phyloP scores from a whole-genome alignment of 1,140 invertebrate species.

The Drosophila jambulina region DNA sequence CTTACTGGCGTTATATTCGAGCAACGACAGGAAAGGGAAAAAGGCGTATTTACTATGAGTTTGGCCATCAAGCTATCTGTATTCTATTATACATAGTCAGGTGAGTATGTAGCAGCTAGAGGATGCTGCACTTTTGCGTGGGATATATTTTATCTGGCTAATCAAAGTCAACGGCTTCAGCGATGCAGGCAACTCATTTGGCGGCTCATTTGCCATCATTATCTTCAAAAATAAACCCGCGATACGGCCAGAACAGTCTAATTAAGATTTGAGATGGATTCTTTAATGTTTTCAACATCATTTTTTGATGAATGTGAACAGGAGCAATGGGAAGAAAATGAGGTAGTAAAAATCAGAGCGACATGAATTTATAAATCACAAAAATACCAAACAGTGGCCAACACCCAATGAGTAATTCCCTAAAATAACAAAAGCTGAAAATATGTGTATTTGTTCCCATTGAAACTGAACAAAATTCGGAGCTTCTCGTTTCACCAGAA shows the following conservation, averaged over 20 bases:
- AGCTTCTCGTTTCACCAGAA: conserved; percentile 1
- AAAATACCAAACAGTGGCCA: not conserved
- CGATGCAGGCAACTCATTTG: conserved; percentile 53
- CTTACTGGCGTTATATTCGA: conserved; percentile 83
- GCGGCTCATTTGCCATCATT: conserved; percentile 44
- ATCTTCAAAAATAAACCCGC: conserved; percentile 11
- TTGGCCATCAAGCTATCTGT: conserved; percentile 24
- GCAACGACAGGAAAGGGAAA: conserved; percentile 85
- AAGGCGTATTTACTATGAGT: conserved; percentile 84
- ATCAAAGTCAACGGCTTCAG: conserved; percentile 51
- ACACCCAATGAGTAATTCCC: conserved; percentile 29
- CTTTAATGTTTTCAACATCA: not conserved
- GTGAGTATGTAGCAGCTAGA: conserved; percentile 37
- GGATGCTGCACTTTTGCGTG: not conserved
- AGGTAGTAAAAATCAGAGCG: not conserved
- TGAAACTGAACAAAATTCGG: not conserved
- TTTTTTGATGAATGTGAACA: conserved; percentile 5
- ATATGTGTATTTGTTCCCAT: conserved; percentile 8
- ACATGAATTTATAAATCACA: conserved; percentile 5
- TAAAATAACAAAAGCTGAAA: conserved; percentile 18
- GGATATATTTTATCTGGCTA: conserved; percentile 19
- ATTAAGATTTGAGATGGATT: conserved; percentile 8
- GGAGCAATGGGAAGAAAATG: not conserved
- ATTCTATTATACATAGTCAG: not conserved
- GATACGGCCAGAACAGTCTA: not conserved